Percentiles rank a stretch among this genome's conserved stretches.
These are phyloP conservation scores for Anneissia japonica DNA, from an alignment of 35 echinoderm and acorn worm species.

Conservation along the genomic window DNA sequence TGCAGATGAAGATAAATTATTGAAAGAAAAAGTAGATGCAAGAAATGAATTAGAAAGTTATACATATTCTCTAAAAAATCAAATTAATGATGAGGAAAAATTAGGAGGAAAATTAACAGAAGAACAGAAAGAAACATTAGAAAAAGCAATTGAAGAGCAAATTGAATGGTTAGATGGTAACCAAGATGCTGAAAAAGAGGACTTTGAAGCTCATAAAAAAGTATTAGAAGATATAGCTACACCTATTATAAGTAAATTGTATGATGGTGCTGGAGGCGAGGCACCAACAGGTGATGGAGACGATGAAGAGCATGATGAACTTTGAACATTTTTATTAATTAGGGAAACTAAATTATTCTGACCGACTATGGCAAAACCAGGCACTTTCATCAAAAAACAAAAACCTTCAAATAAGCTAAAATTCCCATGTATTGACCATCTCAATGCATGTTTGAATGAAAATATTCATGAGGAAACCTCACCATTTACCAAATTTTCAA, in stretches of 20 bases:
- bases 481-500: too few species aligned
- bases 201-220: constrained; percentile 92
- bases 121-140: constrained; percentile 88
- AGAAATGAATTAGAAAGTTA: constrained; percentile 93
- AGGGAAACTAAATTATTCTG: background rate
- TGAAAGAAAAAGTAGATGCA: constrained; percentile 78
- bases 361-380: background rate
- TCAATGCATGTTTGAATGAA: too few species aligned
- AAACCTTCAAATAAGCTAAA: too few species aligned
- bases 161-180: constrained; percentile 95
- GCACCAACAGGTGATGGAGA: constrained; percentile 51
- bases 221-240: constrained; percentile 81
- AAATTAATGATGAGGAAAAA: constrained; percentile 91
- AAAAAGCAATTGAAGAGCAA: constrained; percentile 73
- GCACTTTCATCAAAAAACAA: too few species aligned
- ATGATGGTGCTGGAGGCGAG: constrained; percentile 69
- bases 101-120: constrained; percentile 82
- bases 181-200: constrained; percentile 91
- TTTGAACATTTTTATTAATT: constrained; percentile 37
- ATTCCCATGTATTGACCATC: too few species aligned
- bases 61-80: constrained; percentile 92
- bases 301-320: constrained; percentile 68
- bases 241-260: constrained; percentile 93
- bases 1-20: constrained; percentile 73
- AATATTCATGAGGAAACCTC: too few species aligned